A percentile compares a stretch with the other conserved stretches of the same genome.
Conservation (phyloP, 1,140 invertebrate genomes). For the Drosophila gunungcola region DNA sequence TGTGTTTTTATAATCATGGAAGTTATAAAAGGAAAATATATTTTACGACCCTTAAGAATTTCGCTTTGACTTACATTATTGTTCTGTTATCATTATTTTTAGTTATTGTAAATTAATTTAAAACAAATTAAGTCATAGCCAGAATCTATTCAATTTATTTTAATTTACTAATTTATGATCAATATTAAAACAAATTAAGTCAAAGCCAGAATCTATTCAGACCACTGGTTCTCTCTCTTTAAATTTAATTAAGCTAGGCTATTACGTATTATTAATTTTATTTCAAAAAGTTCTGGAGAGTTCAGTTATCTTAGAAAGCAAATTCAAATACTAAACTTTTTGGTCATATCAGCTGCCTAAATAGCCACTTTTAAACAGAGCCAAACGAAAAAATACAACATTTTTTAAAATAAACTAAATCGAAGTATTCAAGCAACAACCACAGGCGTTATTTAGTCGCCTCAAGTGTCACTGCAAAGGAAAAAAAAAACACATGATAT, state of each 20-base stretch:
- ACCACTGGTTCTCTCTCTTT: too few relatives aligned
- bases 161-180: too few relatives aligned
- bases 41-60: too few relatives aligned
- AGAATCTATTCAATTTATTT: too few relatives aligned
- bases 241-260: background rate
- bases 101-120: too few relatives aligned
- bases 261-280: background rate
- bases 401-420: slow-evolving; percentile 11
- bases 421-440: slow-evolving; percentile 15
- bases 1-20: too few relatives aligned
- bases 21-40: too few relatives aligned
- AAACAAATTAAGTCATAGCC: too few relatives aligned
- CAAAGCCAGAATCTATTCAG: too few relatives aligned
- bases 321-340: background rate
- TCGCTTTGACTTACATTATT: too few relatives aligned
- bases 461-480: slow-evolving; percentile 35
- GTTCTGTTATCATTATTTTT: too few relatives aligned
- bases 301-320: slow-evolving; percentile 12
- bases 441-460: background rate
- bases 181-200: too few relatives aligned
- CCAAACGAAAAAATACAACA: slow-evolving; percentile 3
- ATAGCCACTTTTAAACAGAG: slow-evolving; percentile 15
- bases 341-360: slow-evolving; percentile 40
- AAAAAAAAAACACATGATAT: slow-evolving; percentile 27
- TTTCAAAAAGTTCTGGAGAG: slow-evolving; percentile 1